Conservation (phyloP, 2,888 invertebrate genomes). For the Gortyna flavago region DNA sequence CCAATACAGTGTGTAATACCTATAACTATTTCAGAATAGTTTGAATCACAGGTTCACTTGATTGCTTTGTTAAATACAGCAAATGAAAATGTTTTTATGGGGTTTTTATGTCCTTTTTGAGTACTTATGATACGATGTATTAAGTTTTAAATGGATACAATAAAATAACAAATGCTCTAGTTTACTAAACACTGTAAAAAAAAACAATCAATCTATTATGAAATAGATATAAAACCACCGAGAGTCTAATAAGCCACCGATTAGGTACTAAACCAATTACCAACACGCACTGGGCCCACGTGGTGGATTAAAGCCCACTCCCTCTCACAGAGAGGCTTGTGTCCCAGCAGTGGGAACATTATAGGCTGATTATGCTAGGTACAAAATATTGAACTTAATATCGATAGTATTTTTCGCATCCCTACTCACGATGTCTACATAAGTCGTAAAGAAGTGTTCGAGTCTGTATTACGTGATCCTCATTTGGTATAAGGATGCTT, state of each 20-base stretch:
- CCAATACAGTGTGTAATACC: background rate
- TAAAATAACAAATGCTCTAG: background rate
- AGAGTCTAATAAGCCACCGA: too few species aligned
- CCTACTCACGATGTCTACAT: conserved; percentile 15
- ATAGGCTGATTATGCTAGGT: too few species aligned
- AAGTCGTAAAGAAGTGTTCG: conserved; percentile 24
- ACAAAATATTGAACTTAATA: background rate
- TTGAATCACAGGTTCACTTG: background rate
- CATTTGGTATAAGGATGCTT: background rate
- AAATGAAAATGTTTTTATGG: background rate
- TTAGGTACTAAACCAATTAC: too few species aligned
- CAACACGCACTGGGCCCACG: too few species aligned
- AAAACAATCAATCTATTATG: background rate
- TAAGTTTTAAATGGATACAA: background rate
- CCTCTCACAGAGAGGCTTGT: too few species aligned
- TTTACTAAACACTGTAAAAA: too few species aligned
- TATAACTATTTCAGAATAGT: background rate
- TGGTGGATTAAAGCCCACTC: too few species aligned
- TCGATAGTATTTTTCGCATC: background rate
- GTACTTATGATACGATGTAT: background rate
- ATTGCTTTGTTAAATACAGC: background rate
- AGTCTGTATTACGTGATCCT: conserved; percentile 43
- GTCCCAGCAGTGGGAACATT: too few species aligned
- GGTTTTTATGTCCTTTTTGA: too few species aligned
- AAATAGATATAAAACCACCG: background rate